Evolutionary conservation across 2,113 vertebrate genomes (phyloP).

Genomic region (Madoqua kirkii): DNA sequence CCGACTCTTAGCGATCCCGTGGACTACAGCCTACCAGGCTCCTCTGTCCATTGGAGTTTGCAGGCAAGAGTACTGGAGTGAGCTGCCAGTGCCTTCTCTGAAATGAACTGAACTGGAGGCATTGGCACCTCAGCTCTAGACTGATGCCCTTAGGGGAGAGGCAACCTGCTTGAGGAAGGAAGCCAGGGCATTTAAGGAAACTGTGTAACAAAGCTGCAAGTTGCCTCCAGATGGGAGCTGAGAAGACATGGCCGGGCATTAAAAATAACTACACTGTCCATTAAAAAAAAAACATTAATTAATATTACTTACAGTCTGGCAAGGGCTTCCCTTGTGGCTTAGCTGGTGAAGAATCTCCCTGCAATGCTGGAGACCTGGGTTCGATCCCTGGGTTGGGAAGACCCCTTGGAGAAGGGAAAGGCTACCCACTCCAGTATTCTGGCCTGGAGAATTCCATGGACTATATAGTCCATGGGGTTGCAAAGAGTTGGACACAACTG

Average conservation of each 20-base stretch:
- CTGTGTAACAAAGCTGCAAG: not conserved
- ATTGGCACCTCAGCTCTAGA: not conserved
- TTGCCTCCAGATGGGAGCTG: not conserved
- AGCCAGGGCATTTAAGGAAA: not conserved
- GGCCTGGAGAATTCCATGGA: not conserved
- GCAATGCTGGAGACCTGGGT: not conserved
- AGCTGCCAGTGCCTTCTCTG: rapidly evolving
- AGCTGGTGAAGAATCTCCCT: not conserved
- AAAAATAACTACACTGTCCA: not conserved
- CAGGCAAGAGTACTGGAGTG: too few species aligned
- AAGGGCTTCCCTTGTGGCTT: not conserved
- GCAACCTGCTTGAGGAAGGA: not conserved
- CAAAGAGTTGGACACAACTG: not conserved
- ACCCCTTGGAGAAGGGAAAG: not conserved
- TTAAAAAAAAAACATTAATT: not conserved
- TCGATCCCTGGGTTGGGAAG: not conserved
- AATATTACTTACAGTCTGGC: not conserved
- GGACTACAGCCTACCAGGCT: too few species aligned
- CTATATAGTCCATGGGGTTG: not conserved
- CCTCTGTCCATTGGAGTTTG: too few species aligned
- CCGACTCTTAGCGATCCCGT: too few species aligned
- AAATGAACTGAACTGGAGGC: not conserved
- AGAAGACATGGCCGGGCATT: not conserved
- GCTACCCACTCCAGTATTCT: not conserved
- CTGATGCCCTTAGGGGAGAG: not conserved